Evolutionary conservation across 2,113 vertebrate genomes (phyloP), one percentile per base, ranked within the genome.

Genomic region (Turdus rufiventris): DNA sequence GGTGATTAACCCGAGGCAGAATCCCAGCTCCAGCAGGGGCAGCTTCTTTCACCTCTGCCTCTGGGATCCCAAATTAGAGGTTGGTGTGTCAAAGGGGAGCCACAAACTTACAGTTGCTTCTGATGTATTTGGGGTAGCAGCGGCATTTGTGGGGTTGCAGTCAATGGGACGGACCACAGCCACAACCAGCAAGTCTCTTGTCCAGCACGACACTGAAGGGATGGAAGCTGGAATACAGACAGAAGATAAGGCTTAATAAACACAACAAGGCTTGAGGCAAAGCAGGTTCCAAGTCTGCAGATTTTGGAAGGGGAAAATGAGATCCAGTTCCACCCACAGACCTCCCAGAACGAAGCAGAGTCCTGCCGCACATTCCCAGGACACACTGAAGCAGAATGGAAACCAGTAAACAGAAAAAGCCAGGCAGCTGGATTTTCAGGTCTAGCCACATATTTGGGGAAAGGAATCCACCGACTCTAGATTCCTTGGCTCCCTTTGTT

Each of bases 371-470:
- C 61, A 48, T 93, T 94, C 91, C 90, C 76, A 85, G 79, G 48
- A 66, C 31, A 60, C 24, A 53, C 23, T 65, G 62, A 62, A 95
- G 62, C 70, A 94, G 74, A 63, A 63, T 15, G 56, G 91, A 88
- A 94, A 93, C 40, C 31, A 87, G 81, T 85, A 89, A 95, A 96
- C 73, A 91, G 33, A 91, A 91, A 84, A 58, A 88, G 47, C 38
- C 48, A 78, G 42, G 82, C 82, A 80, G 57, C 91, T 90, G 92
- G 95, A 95, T 89, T 90, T 93, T 91, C 95, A 93, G 88, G 93
- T 96, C 93, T 89, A 68, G 53, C 77, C 36, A 26, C 89, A 85
- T 95, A 67, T 66, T 36, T 94, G 40, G 42, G 79, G 71, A 94
- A 91, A 96, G 91, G 93, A 96, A 96, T 96, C 92, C 66, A 95